Conservation (phyloP, 1,140 invertebrate genomes). For the Aphelenchoides besseyi region DNA sequence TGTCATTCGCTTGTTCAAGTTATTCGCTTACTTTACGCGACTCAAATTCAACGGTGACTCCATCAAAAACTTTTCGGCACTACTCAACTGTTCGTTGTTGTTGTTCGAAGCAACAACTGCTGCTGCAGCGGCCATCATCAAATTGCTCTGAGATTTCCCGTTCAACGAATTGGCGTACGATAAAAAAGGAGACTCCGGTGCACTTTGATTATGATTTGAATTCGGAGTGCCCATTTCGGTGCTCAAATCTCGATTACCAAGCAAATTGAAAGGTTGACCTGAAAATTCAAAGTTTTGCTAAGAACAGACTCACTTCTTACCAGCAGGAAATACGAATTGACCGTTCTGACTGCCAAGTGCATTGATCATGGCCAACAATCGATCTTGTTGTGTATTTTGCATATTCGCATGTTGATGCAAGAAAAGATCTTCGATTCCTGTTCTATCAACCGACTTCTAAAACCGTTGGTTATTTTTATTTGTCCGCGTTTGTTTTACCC, state of each 20-base stretch:
- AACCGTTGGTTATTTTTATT: not conserved
- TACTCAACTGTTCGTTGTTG: constrained; percentile 22
- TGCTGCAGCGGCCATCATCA: not conserved
- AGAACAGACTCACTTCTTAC: constrained; percentile 18
- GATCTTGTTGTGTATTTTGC: constrained; percentile 36
- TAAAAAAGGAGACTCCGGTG: constrained; percentile 1
- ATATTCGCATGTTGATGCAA: constrained; percentile 38
- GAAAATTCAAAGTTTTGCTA: not conserved
- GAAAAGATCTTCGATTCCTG: constrained; percentile 34
- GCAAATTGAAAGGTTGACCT: constrained; percentile 32
- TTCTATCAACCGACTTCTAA: not conserved
- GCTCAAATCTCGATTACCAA: constrained; percentile 25
- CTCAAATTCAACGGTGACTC: constrained; percentile 40
- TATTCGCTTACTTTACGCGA: constrained; percentile 18
- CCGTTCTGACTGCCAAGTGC: constrained; percentile 2
- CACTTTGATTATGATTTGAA: not conserved
- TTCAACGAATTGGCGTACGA: not conserved
- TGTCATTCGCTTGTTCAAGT: constrained; percentile 16
- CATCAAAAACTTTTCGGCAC: constrained; percentile 14
- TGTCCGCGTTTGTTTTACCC: not conserved
- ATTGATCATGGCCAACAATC: constrained; percentile 39
- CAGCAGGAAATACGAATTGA: constrained; percentile 38
- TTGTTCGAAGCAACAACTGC: constrained; percentile 19
- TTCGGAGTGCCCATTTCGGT: not conserved
- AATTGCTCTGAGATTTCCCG: not conserved